phyloP scores from a whole-genome alignment of 1,140 invertebrate genomes.

The Conus betulinus region DNA sequence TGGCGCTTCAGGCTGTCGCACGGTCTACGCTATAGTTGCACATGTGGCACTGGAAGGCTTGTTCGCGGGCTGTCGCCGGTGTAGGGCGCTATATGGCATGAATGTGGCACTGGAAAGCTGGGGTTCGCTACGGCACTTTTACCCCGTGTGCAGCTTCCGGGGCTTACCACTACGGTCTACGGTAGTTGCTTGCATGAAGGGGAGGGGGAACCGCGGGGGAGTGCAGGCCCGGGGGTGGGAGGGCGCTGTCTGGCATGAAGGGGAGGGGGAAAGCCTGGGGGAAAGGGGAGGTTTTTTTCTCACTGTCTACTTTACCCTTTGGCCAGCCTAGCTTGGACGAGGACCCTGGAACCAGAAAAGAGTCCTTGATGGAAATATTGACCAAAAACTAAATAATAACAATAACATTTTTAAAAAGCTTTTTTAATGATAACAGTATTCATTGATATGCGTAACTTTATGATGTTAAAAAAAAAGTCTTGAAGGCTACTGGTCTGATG shows the following conservation, averaged over 20 bases:
- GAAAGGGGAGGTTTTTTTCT: conserved; percentile 1
- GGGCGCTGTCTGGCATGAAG: not conserved
- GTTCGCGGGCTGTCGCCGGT: not conserved
- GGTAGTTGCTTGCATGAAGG: too few relatives aligned
- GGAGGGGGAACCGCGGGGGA: too few relatives aligned
- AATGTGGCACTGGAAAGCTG: too few relatives aligned
- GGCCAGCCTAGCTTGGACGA: not conserved
- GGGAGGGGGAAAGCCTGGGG: not conserved
- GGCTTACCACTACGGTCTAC: too few relatives aligned
- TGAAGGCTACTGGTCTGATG: too few relatives aligned
- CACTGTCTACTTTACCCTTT: not conserved
- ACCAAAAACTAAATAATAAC: too few relatives aligned
- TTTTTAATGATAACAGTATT: too few relatives aligned
- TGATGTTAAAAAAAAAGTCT: too few relatives aligned
- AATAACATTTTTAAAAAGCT: too few relatives aligned
- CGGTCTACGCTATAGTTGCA: conserved; percentile 11
- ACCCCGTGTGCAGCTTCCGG: too few relatives aligned
- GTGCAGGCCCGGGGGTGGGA: not conserved
- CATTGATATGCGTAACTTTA: too few relatives aligned
- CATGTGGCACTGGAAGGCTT: not conserved
- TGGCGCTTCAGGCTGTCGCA: conserved; percentile 6
- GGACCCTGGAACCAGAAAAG: not conserved
- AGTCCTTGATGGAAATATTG: not conserved
- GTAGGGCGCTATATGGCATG: not conserved
- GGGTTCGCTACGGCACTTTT: too few relatives aligned